These are phyloP conservation scores for Oncopeltus fasciatus DNA, from an alignment of 1,140 invertebrate species.

Conservation along the genomic window DNA sequence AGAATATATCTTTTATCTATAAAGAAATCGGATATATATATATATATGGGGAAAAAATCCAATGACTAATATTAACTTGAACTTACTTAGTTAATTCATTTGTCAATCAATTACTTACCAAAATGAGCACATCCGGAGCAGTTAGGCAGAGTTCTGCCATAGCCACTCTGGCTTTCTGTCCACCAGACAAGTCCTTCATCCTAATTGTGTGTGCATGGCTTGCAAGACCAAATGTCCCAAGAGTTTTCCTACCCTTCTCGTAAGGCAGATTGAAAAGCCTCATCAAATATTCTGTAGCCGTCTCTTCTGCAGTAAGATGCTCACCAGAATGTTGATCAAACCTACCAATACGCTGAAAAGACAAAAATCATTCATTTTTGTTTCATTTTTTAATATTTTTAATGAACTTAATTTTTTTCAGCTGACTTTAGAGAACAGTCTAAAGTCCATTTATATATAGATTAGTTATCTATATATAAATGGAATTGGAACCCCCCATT, in stretches of 20 bases:
- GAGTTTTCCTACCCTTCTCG: conserved; percentile 85
- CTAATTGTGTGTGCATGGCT: conserved; percentile 93
- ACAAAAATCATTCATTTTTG: too few species aligned
- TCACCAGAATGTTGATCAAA: conserved; percentile 99
- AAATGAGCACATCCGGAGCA: conserved; percentile 87
- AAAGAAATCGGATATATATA: too few species aligned
- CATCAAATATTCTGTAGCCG: conserved; percentile 89
- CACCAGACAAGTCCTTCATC: conserved; percentile 94
- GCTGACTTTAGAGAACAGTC: too few species aligned
- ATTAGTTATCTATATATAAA: too few species aligned
- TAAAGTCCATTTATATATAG: too few species aligned
- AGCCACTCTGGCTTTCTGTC: conserved; percentile 93
- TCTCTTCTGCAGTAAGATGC: conserved; percentile 89
- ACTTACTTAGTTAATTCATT: not conserved
- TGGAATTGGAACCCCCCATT: too few species aligned
- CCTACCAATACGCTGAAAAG: conserved; percentile 70
- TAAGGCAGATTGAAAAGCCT: conserved; percentile 84
- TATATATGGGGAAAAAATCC: not conserved
- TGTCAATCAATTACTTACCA: conserved; percentile 40
- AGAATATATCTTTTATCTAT: too few species aligned
- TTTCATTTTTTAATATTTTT: too few species aligned
- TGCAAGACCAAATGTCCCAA: conserved; percentile 89
- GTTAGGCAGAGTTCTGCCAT: conserved; percentile 84
- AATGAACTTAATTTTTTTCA: too few species aligned
- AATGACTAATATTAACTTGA: not conserved